phyloP scores from a whole-genome alignment of 2,113 vertebrate genomes.

The Zosterops pallidus region DNA sequence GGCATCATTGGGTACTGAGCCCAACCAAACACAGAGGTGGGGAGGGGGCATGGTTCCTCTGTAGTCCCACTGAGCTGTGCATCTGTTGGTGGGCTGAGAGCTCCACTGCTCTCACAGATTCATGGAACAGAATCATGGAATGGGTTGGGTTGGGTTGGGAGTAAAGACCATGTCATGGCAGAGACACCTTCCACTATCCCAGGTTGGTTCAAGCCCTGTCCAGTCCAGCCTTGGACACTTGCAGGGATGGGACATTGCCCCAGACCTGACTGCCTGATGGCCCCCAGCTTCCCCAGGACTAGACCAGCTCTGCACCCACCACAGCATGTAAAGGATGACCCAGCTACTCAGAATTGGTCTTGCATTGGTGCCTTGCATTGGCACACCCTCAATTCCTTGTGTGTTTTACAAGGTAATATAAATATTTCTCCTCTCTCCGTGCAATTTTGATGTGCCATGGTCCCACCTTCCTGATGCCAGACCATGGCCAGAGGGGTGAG shows the following conservation, averaged over 20 bases:
- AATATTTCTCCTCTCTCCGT: not conserved
- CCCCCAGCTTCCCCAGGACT: not conserved
- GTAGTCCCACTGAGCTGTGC: not conserved
- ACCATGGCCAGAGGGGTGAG: not conserved
- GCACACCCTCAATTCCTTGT: accelerated
- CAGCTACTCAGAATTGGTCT: not conserved
- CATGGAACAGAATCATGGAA: not conserved
- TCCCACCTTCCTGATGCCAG: not conserved
- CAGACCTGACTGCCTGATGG: not conserved
- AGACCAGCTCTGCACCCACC: not conserved
- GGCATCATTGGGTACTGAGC: not conserved
- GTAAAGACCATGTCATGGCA: not conserved
- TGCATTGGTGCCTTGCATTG: accelerated
- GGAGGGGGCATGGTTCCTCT: not conserved
- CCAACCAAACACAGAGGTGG: not conserved
- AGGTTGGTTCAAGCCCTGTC: not conserved
- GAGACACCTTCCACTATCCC: not conserved
- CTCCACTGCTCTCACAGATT: not conserved
- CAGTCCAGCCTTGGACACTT: not conserved
- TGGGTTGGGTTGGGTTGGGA: not conserved
- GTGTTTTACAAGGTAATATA: not conserved
- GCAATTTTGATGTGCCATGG: accelerated
- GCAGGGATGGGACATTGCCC: not conserved
- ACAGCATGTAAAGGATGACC: not conserved
- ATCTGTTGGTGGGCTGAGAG: not conserved